Evolutionary conservation across 2,888 invertebrate species (phyloP), one percentile per base, ranked within the genome.

Genomic region (Trachelus tabidus): DNA sequence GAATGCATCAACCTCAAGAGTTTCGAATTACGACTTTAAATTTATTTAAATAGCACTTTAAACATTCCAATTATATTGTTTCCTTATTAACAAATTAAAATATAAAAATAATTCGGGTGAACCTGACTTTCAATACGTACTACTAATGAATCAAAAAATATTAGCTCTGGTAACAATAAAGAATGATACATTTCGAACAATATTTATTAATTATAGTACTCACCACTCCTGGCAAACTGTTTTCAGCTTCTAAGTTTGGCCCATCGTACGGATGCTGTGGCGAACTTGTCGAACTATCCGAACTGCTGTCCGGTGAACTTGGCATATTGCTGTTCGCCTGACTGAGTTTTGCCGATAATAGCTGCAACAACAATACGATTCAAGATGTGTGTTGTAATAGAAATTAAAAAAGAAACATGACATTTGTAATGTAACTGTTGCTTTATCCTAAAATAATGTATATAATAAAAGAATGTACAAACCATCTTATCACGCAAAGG

Each of bases 281-380:
- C 1, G 98, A 98, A 3, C 97, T 97, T 3, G 97, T 97, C 78
- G 98, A 98, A 84, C 98, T 98, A 91, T 98, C 98, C 79, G 98
- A 98, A 88, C 97, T 98, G 78, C 98, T 97, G 90, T 98, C 99
- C 77, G 97, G 97, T 79, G 96, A 96, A 86, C 96, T 96, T 34
- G 95, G 94, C 90, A 95, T 92, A 79, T 95, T 95, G 30, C 94
- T 93, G 87, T 94, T 95, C 69, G 95, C 93, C 87, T 96, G 96
- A 81, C 95, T 95, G 76, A 97, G 91, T 92, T 97, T 97, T 2
- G 95, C 97, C 71, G 95, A 95, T 82, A 97, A 92, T 80, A 95
- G 90, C 95, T 95, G 88, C 40, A 89, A 88, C 77, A 80, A 40
- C 40, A 15, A 40, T 34, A 34, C 9, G 23, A 11, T 31, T 30